Base-by-base conservation (phyloP, 2,113 vertebrate species). In the Elaphurus davidianus region DNA sequence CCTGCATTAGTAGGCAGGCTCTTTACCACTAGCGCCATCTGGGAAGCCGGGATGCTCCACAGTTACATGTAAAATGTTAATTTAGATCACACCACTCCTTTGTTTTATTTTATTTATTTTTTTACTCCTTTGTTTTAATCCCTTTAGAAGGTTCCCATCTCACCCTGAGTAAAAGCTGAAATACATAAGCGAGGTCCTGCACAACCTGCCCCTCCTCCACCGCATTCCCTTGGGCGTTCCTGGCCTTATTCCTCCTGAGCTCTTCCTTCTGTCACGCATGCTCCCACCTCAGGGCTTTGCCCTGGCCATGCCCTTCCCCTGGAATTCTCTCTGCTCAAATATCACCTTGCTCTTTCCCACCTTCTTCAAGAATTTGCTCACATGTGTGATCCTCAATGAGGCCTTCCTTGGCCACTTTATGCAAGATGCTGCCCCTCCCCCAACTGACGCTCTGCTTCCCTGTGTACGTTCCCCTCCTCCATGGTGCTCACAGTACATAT, bases 11-110 rank as follows among this genome's bases (percentile, higher is more conserved):
- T 10, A 71, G 67, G 19, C 67, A 71, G 19, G 10, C 36, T 71
- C 67, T 71, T 71, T 23, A 40, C 67, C n/a, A 71, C n/a, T 40
- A 71, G 67, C 0, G 1, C n/a, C n/a, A 11, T 19, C n/a, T 71
- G 67, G n/a, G n/a, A 67, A 23, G 10, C n/a, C 9, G 9, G 0
- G 52, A 33, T 0, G 27, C 2, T 30, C 9, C 27, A 54, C n/a
- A 79, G 84, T 30, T 54, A 60, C 23, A 52, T 23, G 54, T 52
- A 57, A 52, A 40, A 79, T 52, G 54, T 30, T 76, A 59, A 36
- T 19, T 60, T 28, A 13, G 27, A 40, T 40, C n/a, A 15, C 4
- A 27, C 19, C 1, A 43, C 5, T 33, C 21, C 83, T 60, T 23
- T 62, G 28, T 60, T 55, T 64, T 43, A 50, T 50, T 50, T 50